Percentiles rank a stretch among this genome's conserved stretches.
phyloP scores from a whole-genome alignment of 1,140 invertebrate species.

The Platyscapa corneri region DNA sequence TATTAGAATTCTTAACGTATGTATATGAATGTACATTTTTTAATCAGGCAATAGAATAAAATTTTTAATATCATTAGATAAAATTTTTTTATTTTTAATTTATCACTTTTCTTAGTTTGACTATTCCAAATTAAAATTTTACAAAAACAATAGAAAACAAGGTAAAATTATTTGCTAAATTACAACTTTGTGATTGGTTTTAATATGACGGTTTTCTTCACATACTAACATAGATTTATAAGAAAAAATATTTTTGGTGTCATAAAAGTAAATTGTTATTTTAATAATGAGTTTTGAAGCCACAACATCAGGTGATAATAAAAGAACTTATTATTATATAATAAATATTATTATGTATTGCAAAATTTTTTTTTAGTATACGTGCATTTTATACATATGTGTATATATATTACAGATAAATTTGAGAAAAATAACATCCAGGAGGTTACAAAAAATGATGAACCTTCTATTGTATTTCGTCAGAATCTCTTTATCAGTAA shows the following conservation, averaged over 20 bases:
- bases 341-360: background rate
- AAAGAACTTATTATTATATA: background rate
- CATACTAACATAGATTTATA: background rate
- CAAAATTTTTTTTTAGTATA: background rate
- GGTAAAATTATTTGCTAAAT: background rate
- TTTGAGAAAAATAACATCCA: background rate
- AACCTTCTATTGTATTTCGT: background rate
- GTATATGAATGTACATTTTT: no score
- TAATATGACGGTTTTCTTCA: background rate
- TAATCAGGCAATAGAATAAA: no score
- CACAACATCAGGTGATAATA: background rate
- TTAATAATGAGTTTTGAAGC: background rate
- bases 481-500: background rate
- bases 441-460: background rate
- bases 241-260: background rate
- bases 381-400: background rate
- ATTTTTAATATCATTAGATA: no score
- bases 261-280: background rate
- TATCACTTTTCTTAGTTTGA: background rate
- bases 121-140: background rate
- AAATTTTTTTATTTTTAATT: no score
- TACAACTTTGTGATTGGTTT: background rate
- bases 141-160: slow-evolving; percentile 1
- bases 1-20: no score
- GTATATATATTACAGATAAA: slow-evolving; percentile 18